Percentiles rank a stretch among this genome's conserved stretches.
Conservation (phyloP, 2,113 vertebrate genomes). For the Dicaeum eximium region DNA sequence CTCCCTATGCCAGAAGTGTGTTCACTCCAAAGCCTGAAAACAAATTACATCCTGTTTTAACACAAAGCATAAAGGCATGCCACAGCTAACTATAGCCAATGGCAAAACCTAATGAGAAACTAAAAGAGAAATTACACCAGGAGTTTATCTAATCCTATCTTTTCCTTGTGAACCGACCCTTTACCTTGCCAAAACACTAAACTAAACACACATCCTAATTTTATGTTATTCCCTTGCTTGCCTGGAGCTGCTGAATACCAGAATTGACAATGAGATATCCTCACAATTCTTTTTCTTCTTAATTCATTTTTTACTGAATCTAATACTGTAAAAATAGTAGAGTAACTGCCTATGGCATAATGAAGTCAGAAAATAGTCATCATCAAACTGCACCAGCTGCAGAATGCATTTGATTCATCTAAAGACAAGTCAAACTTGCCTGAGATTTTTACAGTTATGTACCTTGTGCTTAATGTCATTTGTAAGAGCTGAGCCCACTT, state of each 20-base stretch:
- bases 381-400: neutral
- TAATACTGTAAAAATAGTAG: neutral
- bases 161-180: neutral
- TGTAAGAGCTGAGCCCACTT: neutral
- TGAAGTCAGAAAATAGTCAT: neutral
- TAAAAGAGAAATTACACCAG: slow-evolving; percentile 14
- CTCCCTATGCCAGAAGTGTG: neutral
- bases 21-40: neutral
- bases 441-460: neutral
- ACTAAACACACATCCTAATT: neutral
- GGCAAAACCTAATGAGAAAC: slow-evolving; percentile 35
- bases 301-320: neutral
- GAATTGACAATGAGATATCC: neutral
- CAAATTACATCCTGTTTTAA: neutral
- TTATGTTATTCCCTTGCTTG: neutral
- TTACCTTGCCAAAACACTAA: slow-evolving; percentile 6
- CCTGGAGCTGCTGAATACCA: neutral
- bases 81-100: neutral
- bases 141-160: neutral
- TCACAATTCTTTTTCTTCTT: neutral
- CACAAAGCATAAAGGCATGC: neutral
- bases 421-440: neutral
- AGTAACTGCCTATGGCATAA: neutral
- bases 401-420: neutral
- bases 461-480: neutral